Conservation (phyloP, 2,113 vertebrate genomes). For the Leptobrachium leishanense region DNA sequence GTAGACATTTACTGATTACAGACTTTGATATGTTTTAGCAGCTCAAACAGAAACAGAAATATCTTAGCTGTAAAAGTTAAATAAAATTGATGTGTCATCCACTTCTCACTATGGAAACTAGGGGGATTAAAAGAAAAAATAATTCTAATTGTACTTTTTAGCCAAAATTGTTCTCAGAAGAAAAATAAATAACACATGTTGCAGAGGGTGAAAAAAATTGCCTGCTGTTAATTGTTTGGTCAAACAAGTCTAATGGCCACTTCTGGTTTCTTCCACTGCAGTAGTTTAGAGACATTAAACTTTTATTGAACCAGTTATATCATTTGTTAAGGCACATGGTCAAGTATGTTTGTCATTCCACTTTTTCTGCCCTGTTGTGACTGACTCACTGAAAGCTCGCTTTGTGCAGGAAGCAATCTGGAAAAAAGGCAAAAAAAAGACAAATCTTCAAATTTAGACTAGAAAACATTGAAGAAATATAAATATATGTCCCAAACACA, state of each 20-base stretch:
- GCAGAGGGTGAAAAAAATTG: constrained; percentile 14
- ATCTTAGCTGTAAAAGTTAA: too few relatives aligned
- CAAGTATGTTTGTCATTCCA: neutral
- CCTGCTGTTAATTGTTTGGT: constrained; percentile 3
- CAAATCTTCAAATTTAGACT: too few relatives aligned
- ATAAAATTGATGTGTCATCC: neutral
- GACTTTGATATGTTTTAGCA: too few relatives aligned
- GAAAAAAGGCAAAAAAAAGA: too few relatives aligned
- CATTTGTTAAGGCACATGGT: constrained; percentile 20
- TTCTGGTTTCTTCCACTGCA: neutral
- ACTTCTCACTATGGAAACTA: neutral
- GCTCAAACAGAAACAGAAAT: too few relatives aligned
- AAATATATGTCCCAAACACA: too few relatives aligned
- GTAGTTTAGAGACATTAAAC: neutral
- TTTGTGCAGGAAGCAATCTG: too few relatives aligned
- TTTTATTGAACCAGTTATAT: neutral
- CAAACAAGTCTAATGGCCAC: neutral
- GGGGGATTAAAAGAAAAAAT: too few relatives aligned
- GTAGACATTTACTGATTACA: too few relatives aligned
- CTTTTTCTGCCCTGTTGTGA: neutral
- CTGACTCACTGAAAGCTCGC: too few relatives aligned
- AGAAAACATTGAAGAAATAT: too few relatives aligned
- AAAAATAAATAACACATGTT: constrained; percentile 16
- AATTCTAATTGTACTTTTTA: neutral
- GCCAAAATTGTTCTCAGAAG: neutral